These are phyloP conservation scores for Byasa hedistus DNA, from an alignment of 2,888 invertebrate genomes.

Conservation along the genomic window DNA sequence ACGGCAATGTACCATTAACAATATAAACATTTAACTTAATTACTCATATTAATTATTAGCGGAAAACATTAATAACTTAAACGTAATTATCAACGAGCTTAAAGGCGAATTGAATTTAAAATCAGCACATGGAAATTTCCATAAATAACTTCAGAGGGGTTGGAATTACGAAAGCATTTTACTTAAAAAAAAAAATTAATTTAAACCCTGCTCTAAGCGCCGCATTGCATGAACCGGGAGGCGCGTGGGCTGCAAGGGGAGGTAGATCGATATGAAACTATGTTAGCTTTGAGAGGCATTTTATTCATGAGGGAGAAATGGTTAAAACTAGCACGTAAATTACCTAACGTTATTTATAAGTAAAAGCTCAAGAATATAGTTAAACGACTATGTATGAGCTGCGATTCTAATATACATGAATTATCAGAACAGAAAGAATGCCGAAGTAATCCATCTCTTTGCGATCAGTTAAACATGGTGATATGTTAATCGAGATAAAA, in stretches of 20 bases:
- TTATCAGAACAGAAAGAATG: too few species aligned
- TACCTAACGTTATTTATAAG: not conserved
- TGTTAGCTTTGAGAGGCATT: slow-evolving; percentile 15
- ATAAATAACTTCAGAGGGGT: not conserved
- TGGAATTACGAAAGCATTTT: slow-evolving; percentile 4
- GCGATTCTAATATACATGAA: too few species aligned
- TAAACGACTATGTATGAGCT: too few species aligned
- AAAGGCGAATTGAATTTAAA: too few species aligned
- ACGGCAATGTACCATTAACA: too few species aligned
- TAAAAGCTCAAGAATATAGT: too few species aligned
- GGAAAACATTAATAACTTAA: not conserved
- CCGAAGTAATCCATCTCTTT: too few species aligned
- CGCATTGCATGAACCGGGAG: slow-evolving; percentile 9
- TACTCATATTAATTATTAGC: not conserved
- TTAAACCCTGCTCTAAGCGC: not conserved
- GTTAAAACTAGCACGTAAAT: not conserved
- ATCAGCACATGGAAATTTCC: not conserved
- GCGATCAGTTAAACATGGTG: too few species aligned
- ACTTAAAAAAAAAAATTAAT: slow-evolving; percentile 12
- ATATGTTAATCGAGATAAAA: too few species aligned
- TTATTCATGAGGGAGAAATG: not conserved
- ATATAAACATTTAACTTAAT: too few species aligned
- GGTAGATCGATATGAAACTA: slow-evolving; percentile 23
- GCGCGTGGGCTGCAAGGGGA: slow-evolving; percentile 9
- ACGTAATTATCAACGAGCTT: not conserved